Conservation (phyloP, 2,113 vertebrate genomes). For the Vulpes vulpes region DNA sequence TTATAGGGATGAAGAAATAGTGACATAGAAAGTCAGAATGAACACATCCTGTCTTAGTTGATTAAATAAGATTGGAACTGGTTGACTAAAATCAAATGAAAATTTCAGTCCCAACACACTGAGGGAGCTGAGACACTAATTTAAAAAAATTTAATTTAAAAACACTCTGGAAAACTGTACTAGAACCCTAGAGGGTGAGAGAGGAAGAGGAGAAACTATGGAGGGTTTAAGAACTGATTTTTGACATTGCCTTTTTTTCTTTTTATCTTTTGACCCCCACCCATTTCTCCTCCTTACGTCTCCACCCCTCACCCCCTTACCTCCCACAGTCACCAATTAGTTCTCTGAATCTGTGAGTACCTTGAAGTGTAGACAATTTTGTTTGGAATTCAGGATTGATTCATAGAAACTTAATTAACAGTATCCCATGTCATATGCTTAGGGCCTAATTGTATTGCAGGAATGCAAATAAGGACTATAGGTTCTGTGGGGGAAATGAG, state of each 20-base stretch:
- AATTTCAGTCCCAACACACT: background rate
- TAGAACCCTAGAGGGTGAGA: background rate
- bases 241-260: background rate
- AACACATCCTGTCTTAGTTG: background rate
- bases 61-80: background rate
- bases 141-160: background rate
- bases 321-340: background rate
- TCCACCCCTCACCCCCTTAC: accelerated
- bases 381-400: conserved; percentile 11
- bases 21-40: background rate
- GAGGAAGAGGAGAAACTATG: background rate
- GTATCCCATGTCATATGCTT: background rate
- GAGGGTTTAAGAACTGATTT: background rate
- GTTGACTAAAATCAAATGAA: background rate
- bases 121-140: background rate
- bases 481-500: background rate
- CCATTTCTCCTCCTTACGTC: background rate
- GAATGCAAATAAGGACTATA: background rate
- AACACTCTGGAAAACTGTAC: background rate
- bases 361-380: background rate
- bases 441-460: background rate
- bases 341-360: background rate
- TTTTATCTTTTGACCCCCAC: background rate
- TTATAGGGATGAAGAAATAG: background rate
- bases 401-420: background rate